These are phyloP conservation scores for Malacoraja senta DNA, from an alignment of 2,797 vertebrate species.

Conservation along the genomic window DNA sequence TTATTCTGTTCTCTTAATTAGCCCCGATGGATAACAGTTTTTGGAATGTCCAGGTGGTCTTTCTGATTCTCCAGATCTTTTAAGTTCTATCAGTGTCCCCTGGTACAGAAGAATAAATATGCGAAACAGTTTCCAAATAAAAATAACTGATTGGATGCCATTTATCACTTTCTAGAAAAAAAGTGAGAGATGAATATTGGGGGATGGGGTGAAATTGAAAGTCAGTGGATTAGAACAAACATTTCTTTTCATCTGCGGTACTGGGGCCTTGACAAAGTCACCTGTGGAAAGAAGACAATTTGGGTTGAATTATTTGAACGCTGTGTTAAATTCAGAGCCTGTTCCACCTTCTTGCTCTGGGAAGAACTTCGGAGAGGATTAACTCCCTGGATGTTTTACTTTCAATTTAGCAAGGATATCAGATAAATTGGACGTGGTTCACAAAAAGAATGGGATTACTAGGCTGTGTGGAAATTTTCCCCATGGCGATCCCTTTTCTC, in stretches of 20 bases:
- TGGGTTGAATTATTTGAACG: background rate
- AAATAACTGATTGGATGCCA: background rate
- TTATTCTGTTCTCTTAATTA: too few relatives aligned
- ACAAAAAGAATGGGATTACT: background rate
- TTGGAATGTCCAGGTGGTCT: too few relatives aligned
- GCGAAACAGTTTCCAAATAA: background rate
- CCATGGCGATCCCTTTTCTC: background rate
- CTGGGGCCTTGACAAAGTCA: background rate
- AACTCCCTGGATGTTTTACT: background rate
- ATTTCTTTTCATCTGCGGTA: background rate
- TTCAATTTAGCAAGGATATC: background rate
- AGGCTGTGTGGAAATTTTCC: background rate
- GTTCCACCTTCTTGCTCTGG: background rate
- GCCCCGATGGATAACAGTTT: too few relatives aligned
- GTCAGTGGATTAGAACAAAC: background rate
- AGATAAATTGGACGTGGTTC: background rate
- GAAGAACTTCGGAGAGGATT: background rate
- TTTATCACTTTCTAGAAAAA: background rate
- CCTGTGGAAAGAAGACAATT: background rate
- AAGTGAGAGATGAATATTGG: background rate
- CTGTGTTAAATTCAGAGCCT: background rate
- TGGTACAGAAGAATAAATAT: background rate
- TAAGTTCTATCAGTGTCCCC: background rate
- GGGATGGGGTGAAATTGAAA: background rate
- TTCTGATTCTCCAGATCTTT: background rate